Percentiles rank a stretch among this genome's conserved stretches.
Evolutionary conservation across 1,140 invertebrate species (phyloP).

Genomic region (Heliconius hermathena): DNA sequence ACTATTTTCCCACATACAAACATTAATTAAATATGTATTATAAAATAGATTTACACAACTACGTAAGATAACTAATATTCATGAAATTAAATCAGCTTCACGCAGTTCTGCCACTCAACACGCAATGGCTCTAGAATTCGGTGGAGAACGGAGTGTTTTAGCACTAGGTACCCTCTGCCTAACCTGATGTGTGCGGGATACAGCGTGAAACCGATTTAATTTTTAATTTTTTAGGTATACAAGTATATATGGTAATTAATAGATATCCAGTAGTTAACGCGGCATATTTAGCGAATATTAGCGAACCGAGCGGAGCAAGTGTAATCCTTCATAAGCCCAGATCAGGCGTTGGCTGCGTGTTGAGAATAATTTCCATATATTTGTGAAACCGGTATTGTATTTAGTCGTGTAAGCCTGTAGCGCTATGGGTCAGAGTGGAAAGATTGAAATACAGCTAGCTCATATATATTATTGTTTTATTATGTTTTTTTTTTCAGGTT

Average conservation of each 20-base stretch:
- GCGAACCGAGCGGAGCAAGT: constrained; percentile 18
- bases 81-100: too few species aligned
- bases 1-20: too few species aligned
- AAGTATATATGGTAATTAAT: not conserved
- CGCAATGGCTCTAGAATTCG: too few species aligned
- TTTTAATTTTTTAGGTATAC: not conserved
- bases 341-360: constrained; percentile 46
- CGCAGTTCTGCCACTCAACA: too few species aligned
- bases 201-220: too few species aligned
- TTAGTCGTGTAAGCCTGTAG: constrained; percentile 50
- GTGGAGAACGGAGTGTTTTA: too few species aligned
- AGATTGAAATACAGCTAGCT: not conserved
- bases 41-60: too few species aligned
- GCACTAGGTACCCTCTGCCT: too few species aligned
- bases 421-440: constrained; percentile 41
- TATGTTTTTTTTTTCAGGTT: not conserved
- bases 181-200: too few species aligned
- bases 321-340: constrained; percentile 49
- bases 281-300: constrained; percentile 24
- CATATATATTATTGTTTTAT: not conserved
- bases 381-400: constrained; percentile 46
- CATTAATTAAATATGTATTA: too few species aligned
- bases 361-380: constrained; percentile 57
- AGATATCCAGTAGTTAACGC: not conserved
- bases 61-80: too few species aligned